phyloP scores from a whole-genome alignment of 2,113 vertebrate genomes.

The Phaethon lepturus region DNA sequence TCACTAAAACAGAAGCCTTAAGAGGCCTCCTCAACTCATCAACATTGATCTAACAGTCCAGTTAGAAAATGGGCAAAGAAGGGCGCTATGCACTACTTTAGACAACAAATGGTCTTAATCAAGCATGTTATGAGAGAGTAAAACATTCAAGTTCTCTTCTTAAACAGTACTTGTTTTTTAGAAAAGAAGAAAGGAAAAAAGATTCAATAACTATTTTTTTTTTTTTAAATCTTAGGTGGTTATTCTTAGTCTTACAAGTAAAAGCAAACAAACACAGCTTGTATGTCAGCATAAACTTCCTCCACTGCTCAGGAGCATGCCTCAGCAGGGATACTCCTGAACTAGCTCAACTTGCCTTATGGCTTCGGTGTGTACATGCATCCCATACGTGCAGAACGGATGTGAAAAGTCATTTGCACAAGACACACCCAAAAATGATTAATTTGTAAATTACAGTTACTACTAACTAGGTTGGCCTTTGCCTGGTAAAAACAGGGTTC shows the following conservation, averaged over 20 bases:
- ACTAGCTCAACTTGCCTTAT: neutral
- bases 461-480: neutral
- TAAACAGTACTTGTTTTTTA: neutral
- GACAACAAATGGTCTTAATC: neutral
- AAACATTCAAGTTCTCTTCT: neutral
- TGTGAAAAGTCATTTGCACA: neutral
- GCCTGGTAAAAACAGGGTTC: neutral
- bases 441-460: neutral
- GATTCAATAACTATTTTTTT: neutral
- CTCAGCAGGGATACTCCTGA: neutral
- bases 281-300: neutral
- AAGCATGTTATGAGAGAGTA: neutral
- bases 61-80: neutral
- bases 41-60: neutral
- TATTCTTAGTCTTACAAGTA: neutral
- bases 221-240: neutral
- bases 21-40: neutral
- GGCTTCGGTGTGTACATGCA: neutral
- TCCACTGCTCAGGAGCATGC: neutral
- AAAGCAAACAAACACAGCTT: neutral
- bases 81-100: neutral
- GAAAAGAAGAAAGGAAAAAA: neutral
- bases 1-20: neutral
- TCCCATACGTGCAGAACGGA: fast-evolving
- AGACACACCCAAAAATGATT: neutral